A percentile compares a stretch with the other conserved stretches of the same genome.
Conservation (phyloP, 2,797 vertebrate genomes). For the Echeneis naucrates region DNA sequence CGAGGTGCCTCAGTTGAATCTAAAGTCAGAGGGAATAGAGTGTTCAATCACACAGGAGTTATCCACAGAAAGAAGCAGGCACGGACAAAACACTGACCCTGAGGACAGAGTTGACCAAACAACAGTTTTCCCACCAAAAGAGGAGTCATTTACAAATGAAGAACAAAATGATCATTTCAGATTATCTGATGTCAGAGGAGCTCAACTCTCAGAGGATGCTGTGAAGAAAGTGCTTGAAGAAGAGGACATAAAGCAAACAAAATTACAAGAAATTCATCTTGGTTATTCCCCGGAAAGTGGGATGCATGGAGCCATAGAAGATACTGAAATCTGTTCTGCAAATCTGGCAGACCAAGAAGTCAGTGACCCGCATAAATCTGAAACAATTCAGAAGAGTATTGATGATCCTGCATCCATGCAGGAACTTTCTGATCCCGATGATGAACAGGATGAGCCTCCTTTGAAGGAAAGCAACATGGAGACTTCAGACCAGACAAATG, state of each 20-base stretch:
- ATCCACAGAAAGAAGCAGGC: too few species aligned
- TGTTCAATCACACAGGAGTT: too few species aligned
- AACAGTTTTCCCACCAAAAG: too few species aligned
- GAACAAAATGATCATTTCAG: too few species aligned
- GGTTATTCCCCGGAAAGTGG: background rate
- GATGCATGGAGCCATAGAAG: background rate
- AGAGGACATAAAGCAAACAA: background rate
- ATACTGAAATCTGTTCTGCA: constrained; percentile 8
- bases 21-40: too few species aligned
- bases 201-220: constrained; percentile 18
- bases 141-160: too few species aligned
- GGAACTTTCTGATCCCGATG: background rate
- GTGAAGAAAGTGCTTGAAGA: constrained; percentile 5
- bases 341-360: constrained; percentile 12
- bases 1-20: too few species aligned
- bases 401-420: background rate
- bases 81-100: too few species aligned
- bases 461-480: background rate
- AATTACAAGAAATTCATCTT: constrained; percentile 9
- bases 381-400: background rate
- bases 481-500: background rate
- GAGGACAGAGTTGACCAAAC: too few species aligned
- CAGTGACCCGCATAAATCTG: background rate
- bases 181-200: too few species aligned
- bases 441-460: background rate